Evolutionary conservation across 1,140 invertebrate species (phyloP), one percentile per base, ranked within the genome.

Genomic region (Brachionus plicatilis): DNA sequence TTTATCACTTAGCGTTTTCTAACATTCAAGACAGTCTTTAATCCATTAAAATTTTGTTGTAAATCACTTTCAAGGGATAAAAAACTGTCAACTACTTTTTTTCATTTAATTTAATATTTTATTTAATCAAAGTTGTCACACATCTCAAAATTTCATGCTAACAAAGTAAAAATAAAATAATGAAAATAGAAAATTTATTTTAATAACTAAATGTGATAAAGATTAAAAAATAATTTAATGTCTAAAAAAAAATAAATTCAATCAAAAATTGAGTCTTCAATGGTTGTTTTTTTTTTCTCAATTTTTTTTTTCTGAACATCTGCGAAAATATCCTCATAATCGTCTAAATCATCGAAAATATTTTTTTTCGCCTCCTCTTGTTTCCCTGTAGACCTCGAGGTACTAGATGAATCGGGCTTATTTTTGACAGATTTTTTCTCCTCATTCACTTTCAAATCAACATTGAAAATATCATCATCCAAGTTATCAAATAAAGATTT

Each of bases 271-370:
- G 29, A 41, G n/a, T 72, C 68, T 20, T 72, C 68, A 43, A 72
- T 17, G 12, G 17, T 72, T 37, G 12, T 3, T 41, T 68, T 68
- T 72, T 72, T 72, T 41, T 72, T 72, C 17, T 45, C 68, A 11
- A 11, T 7, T 20, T 72, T 72, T 72, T 72, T 72, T 24, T 72
- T 72, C 68, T 37, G 68, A 20, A 43, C 37, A 17, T 17, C 17
- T 9, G 68, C 68, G 11, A 72, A 72, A 9, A 72, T 72, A 17
- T 72, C 68, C 17, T 72, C 68, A 72, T 43, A 37, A 43, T 72
- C 68, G 20, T 72, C 68, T 72, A 72, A 72, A 41, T 43, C 68
- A 17, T 72, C 68, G 43, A 72, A 43, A 72, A 72, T 43, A 72
- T 43, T 43, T 33, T 41, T 20, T 72, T 72, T 72, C 14, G 33